Evolutionary conservation across 2,797 vertebrate species (phyloP), one percentile per base, ranked within the genome.

Genomic region (Synanceia verrucosa): DNA sequence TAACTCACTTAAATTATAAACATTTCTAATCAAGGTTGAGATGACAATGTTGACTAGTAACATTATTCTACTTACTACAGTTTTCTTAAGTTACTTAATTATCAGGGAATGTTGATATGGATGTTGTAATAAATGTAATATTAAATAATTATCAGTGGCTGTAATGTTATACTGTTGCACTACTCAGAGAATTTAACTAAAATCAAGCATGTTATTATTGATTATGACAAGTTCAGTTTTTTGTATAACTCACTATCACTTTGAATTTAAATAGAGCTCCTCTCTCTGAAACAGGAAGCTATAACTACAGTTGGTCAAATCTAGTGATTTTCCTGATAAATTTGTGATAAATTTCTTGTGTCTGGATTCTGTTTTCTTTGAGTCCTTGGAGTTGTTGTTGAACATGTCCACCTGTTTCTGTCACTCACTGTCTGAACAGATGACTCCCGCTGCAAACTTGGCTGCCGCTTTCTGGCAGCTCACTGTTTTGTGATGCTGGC

Each of bases 361-460:
- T 39, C 14, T 39, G 34, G 18, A 19, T 11, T 56, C 43, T 13
- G n/a, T 53, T 21, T 18, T 50, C 23, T 37, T 12, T 10, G 1
- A 3, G 29, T 0, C 11, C 7, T 10, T 9, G n/a, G 39, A 43
- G 39, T 0, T 7, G 39, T 43, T n/a, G n/a, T 19, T 19, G 19
- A 31, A 16, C 7, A 24, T 48, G 41, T 19, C 5, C 12, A 21
- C 18, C 23, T 19, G 3, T 33, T 48, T 36, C 1, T 18, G 47
- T 28, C 28, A 89, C 98, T 97, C 89, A 99, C 98, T 99, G 88
- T 99, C 98, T 0, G 97, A 98, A 76, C 98, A 99, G 93, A 99
- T 99, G 91, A 99, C 95, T 0, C 98, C 98, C 0, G 98, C 98
- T 0, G 96, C 89, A 5, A 97, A 98, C 76, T 95, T 96, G 0